Percentiles rank a stretch among this genome's conserved stretches.
phyloP scores from a whole-genome alignment of 2,797 vertebrate species.

The Mico argentatus region DNA sequence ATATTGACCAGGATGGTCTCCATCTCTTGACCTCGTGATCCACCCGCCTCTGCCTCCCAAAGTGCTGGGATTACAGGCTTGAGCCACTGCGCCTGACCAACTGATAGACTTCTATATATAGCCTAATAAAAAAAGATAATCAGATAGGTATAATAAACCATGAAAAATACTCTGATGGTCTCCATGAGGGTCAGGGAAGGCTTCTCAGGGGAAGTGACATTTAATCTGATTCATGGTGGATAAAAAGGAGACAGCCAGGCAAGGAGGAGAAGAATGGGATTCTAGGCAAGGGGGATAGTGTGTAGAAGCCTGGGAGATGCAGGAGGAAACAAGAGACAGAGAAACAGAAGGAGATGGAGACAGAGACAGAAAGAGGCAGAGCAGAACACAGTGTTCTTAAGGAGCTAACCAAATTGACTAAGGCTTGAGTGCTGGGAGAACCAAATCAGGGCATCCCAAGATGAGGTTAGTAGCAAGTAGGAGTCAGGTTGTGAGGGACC shows the following conservation, averaged over 20 bases:
- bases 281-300: neutral
- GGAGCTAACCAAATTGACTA: fast-evolving
- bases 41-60: no score
- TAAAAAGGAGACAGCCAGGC: neutral
- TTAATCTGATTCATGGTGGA: no score
- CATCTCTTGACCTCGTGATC: no score
- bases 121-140: neutral
- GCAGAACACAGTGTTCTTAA: fast-evolving
- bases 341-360: neutral
- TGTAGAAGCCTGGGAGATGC: no score
- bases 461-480: neutral
- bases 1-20: no score
- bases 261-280: fast-evolving
- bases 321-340: neutral
- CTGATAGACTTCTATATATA: no score
- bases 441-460: fast-evolving
- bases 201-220: neutral
- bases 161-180: neutral
- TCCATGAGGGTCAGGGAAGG: neutral
- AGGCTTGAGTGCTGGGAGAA: fast-evolving
- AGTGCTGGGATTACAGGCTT: no score
- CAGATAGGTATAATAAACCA: neutral
- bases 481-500: fast-evolving
- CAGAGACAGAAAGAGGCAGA: neutral
- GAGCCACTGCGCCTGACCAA: no score